phyloP scores from a whole-genome alignment of 1,140 invertebrate genomes.

The Ectropis grisescens region DNA sequence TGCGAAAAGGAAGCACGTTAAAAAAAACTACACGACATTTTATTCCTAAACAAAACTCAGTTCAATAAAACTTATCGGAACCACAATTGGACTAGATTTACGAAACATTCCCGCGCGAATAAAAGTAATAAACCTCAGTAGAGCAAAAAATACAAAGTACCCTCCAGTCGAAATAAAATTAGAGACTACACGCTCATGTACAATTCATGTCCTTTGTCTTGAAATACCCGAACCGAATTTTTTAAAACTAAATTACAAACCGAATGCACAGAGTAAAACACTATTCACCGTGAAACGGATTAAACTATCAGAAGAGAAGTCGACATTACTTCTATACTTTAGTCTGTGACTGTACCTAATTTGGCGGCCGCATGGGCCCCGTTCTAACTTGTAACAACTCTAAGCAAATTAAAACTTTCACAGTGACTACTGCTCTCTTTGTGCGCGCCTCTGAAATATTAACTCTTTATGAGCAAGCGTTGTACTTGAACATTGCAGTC shows the following conservation, averaged over 20 bases:
- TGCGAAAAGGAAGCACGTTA: too few species aligned
- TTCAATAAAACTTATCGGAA: too few species aligned
- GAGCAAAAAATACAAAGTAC: too few species aligned
- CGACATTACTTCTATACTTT: slow-evolving; percentile 33
- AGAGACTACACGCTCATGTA: too few species aligned
- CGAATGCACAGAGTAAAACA: slow-evolving; percentile 27
- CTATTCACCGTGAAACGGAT: slow-evolving; percentile 37
- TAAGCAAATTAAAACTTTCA: slow-evolving; percentile 67
- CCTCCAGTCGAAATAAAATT: too few species aligned
- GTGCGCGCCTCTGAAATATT: slow-evolving; percentile 60
- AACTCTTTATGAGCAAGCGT: slow-evolving; percentile 61
- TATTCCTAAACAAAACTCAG: too few species aligned
- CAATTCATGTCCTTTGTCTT: too few species aligned
- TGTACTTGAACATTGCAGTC: slow-evolving; percentile 48
- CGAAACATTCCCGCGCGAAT: too few species aligned
- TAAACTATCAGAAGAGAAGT: slow-evolving; percentile 55
- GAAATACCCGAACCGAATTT: slow-evolving; percentile 2
- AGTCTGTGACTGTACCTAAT: slow-evolving; percentile 53
- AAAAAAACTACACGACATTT: too few species aligned
- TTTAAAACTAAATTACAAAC: slow-evolving; percentile 15
- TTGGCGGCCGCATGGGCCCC: slow-evolving; percentile 58
- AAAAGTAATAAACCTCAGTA: too few species aligned
- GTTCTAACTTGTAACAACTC: slow-evolving; percentile 65
- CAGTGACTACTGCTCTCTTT: slow-evolving; percentile 57
- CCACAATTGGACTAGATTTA: too few species aligned